Conservation (phyloP, 1,140 invertebrate species). For the Caenorhabditis latens region DNA sequence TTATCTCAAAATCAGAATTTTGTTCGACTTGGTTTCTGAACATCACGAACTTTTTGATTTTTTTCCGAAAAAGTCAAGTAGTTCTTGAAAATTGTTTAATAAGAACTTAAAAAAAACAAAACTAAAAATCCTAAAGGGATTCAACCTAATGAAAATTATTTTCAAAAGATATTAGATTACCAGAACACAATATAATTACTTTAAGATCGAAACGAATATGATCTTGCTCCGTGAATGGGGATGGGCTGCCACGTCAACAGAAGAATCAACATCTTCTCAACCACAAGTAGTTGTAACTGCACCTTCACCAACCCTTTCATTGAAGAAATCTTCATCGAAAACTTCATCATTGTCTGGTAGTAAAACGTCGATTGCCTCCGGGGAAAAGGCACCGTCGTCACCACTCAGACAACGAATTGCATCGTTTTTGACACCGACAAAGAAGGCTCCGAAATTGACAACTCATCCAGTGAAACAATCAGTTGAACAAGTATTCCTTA, state of each 20-base stretch:
- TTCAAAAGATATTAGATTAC: too few relatives aligned
- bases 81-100: too few relatives aligned
- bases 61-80: too few relatives aligned
- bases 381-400: conserved; percentile 48
- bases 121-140: too few relatives aligned
- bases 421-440: conserved; percentile 58
- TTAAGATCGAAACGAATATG: conserved; percentile 81
- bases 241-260: conserved; percentile 62
- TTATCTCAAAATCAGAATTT: too few relatives aligned
- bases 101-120: too few relatives aligned
- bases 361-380: conserved; percentile 43
- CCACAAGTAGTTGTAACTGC: conserved; percentile 20
- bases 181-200: conserved; percentile 76
- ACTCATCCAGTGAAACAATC: conserved; percentile 78
- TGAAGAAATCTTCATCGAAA: conserved; percentile 54
- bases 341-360: conserved; percentile 41
- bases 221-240: conserved; percentile 69
- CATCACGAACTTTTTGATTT: too few relatives aligned
- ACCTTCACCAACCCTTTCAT: conserved; percentile 35
- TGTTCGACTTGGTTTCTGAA: too few relatives aligned
- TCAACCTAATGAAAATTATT: too few relatives aligned
- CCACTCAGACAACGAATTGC: conserved; percentile 56
- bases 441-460: conserved; percentile 28
- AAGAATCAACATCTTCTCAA: conserved; percentile 57
- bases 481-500: conserved; percentile 89